Percentiles rank a stretch among this genome's conserved stretches.
Conservation (phyloP, 2,888 invertebrate genomes). For the Hyles lineata region DNA sequence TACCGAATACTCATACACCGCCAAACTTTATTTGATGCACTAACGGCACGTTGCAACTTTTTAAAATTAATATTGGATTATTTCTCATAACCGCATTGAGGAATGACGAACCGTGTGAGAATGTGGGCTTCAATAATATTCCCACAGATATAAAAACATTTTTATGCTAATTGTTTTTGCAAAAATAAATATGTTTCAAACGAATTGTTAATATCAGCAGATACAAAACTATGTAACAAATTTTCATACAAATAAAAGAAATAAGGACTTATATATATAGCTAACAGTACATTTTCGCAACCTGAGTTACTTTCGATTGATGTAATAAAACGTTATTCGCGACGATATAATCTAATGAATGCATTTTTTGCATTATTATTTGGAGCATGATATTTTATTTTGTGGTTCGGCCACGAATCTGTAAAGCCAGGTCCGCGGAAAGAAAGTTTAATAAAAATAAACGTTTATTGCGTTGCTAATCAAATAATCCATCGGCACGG, state of each 20-base stretch:
- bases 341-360: constrained; percentile 23
- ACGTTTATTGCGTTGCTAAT: constrained; percentile 45
- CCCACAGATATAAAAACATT: background rate
- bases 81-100: background rate
- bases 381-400: constrained; percentile 23
- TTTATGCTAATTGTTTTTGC: background rate
- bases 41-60: constrained; percentile 35
- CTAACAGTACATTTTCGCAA: constrained; percentile 11
- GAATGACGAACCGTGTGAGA: background rate
- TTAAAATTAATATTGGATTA: constrained; percentile 5
- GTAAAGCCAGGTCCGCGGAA: constrained; percentile 17
- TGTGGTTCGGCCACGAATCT: constrained; percentile 13
- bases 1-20: constrained; percentile 37
- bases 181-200: background rate
- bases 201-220: background rate
- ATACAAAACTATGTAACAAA: background rate
- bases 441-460: constrained; percentile 31
- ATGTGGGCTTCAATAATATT: background rate
- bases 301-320: constrained; percentile 10
- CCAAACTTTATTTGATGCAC: constrained; percentile 32
- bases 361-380: constrained; percentile 3
- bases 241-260: constrained; percentile 4
- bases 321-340: constrained; percentile 20
- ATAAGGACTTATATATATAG: background rate
- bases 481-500: constrained; percentile 48